Evolutionary conservation across 23 tunicate genomes (phyloP), one percentile per base, ranked within the genome.

Genomic region (Clavelina lepadiformis): DNA sequence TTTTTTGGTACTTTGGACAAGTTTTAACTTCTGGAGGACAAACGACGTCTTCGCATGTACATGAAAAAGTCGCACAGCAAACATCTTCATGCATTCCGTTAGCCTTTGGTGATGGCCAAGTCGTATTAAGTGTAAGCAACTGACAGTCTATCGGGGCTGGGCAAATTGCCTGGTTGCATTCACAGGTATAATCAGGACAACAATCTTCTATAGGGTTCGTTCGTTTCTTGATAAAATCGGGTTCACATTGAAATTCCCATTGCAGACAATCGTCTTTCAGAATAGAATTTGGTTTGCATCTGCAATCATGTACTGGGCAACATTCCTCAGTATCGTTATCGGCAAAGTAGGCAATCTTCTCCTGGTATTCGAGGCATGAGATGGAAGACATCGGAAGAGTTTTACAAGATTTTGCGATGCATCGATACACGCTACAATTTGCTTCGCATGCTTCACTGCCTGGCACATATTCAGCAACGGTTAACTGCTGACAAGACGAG

Each of bases 111-210:
- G 11, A 11, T 30, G 74, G 63, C 5, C 50, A 32, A 29, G 20
- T 20, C 8, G 23, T 23, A 27, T 27, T 20, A 5, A 68, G 30
- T 25, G 1, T 51, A 22, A 37, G 54, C 61, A 29, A 68, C 13
- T 24, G 32, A 33, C 82, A 76, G 15, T 24, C 38, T 6, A 41
- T 59, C 20, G 73, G 74, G 22, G 72, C 35, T 5, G 73, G 64
- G 35, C 82, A 76, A 5, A 29, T 24, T 18, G 49, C 52, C 0
- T 33, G 45, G 32, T 51, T 32, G 33, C 82, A 76, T 19, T 35
- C 82, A 28, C 82, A 76, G 20, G 22, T 35, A 35, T 65, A 65
- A 21, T 68, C 65, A 1, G 82, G 82, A 35, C 82, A 76, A 51
- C 82, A 76, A 20, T 51, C 73, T 20, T 38, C 0, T 35, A 29